Evolutionary conservation across 2,797 vertebrate species (phyloP), one percentile per base, ranked within the genome.

Genomic region (Labeo calbasu): DNA sequence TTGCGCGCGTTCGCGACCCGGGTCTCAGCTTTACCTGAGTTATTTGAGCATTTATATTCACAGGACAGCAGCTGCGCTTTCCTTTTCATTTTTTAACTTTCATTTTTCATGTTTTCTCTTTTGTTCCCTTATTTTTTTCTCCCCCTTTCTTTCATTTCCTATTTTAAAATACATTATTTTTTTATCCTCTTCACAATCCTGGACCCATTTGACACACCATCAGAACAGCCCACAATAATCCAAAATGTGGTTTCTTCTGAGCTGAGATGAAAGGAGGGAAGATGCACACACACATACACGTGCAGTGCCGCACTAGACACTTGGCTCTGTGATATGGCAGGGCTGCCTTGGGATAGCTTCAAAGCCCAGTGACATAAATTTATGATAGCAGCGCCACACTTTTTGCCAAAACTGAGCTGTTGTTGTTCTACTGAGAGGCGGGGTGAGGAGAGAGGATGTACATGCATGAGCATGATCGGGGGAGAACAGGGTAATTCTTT

Each of bases 291-390:
- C 40, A 88, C 61, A 87, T n/a, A n/a, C n/a, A n/a, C n/a, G n/a
- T 89, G 86, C 88, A 92, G 89, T 72, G 43, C 61, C 2, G 92
- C 91, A 89, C 92, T 91, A 85, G 75, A 73, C 85, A 66, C 86
- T 90, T 91, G 89, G 89, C 82, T 84, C 75, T 77, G 86, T 82
- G 84, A 83, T 93, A 92, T 85, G 80, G 90, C 75, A 83, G 86
- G 87, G 87, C 87, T 92, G 93, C 94, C 92, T 93, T 89, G 93
- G 94, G 94, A 95, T 88, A 90, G 92, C 94, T 95, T 96, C 95
- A 95, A 95, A 95, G 94, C 94, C 92, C 93, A 91, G 90, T 95
- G 94, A 95, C 94, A 95, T 95, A 93, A 94, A 95, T 95, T 94
- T 94, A 94, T 95, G 93, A 95, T 94, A 93, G 93, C 93, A 90